Conservation (phyloP, 1,140 invertebrate genomes). For the Hylaeus volcanicus region DNA sequence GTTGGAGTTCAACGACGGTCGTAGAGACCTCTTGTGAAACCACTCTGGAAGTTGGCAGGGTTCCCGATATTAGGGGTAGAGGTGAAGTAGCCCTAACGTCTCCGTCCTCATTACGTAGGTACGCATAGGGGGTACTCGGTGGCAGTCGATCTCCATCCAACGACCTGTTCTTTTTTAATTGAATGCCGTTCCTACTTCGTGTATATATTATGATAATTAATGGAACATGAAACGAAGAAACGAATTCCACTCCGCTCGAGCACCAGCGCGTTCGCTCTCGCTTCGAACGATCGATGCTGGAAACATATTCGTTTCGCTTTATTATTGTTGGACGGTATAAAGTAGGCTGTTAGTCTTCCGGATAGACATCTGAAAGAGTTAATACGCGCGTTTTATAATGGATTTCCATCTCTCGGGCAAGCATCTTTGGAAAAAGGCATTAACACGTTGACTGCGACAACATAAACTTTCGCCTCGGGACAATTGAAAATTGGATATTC, state of each 20-base stretch:
- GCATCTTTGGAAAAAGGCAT: too few relatives aligned
- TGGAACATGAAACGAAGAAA: neutral
- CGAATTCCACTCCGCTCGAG: neutral
- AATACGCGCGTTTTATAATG: too few relatives aligned
- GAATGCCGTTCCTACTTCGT: neutral
- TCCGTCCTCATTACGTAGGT: constrained; percentile 52
- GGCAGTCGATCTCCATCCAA: constrained; percentile 13
- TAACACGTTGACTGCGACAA: too few relatives aligned
- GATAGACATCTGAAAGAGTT: too few relatives aligned
- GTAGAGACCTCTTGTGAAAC: constrained; percentile 46
- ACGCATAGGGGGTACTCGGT: constrained; percentile 29
- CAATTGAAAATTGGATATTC: too few relatives aligned
- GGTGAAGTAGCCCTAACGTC: constrained; percentile 52
- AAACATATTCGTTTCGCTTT: neutral
- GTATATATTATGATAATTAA: constrained; percentile 19
- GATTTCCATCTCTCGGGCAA: too few relatives aligned
- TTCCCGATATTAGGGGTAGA: constrained; percentile 48
- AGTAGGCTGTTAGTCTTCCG: too few relatives aligned
- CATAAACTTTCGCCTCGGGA: too few relatives aligned
- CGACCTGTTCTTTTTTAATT: constrained; percentile 39
- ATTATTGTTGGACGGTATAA: neutral
- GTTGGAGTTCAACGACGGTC: constrained; percentile 48
- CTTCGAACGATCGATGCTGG: neutral
- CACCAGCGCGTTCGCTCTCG: neutral
- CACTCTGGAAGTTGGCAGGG: constrained; percentile 55